Percentiles rank a stretch among this genome's conserved stretches.
Evolutionary conservation across 2,113 vertebrate genomes (phyloP).

Genomic region (Spermophilus dauricus): DNA sequence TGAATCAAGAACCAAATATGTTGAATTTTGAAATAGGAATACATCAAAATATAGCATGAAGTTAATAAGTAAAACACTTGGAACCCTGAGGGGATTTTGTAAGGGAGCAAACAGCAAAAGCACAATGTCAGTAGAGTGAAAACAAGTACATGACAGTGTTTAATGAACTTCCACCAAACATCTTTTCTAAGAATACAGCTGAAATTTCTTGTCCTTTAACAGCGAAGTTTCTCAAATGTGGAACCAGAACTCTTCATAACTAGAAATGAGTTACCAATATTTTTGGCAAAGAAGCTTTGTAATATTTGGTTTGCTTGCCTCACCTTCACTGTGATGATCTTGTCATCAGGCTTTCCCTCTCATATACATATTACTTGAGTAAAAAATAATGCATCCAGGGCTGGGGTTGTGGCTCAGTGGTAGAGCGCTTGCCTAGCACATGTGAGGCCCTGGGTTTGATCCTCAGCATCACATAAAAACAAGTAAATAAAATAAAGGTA

Average conservation of each 20-base stretch:
- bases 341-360: neutral
- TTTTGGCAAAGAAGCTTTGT: constrained; percentile 2
- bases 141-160: constrained; percentile 59
- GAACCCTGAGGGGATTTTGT: neutral
- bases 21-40: constrained; percentile 36
- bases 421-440: too few relatives aligned
- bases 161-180: constrained; percentile 64
- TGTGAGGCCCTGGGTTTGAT: too few relatives aligned
- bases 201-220: constrained; percentile 37
- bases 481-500: too few relatives aligned
- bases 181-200: neutral
- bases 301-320: constrained; percentile 9
- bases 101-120: constrained; percentile 23
- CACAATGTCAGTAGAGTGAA: neutral
- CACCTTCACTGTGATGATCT: neutral
- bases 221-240: constrained; percentile 5
- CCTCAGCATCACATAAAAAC: too few relatives aligned
- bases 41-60: constrained; percentile 13
- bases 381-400: neutral
- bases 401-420: too few relatives aligned
- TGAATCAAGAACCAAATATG: neutral
- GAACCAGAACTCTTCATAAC: neutral
- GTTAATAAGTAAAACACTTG: constrained; percentile 61
- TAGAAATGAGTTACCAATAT: constrained; percentile 36
- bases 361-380: neutral